Evolutionary conservation across 2,797 vertebrate genomes (phyloP), one percentile per base, ranked within the genome.

Genomic region (Crypturellus tataupa): DNA sequence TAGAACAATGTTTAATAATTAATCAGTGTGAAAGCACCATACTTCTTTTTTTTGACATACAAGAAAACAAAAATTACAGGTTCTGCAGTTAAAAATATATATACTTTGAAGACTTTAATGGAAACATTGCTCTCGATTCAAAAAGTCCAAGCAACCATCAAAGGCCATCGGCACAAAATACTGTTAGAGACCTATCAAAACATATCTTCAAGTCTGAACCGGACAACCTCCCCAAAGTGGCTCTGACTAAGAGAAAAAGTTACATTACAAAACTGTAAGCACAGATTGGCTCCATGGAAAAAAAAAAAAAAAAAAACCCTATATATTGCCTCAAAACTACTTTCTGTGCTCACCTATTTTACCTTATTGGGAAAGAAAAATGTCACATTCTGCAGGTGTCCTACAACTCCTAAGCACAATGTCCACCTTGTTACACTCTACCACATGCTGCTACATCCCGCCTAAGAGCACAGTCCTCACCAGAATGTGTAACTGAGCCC

Each of bases 41-140:
- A 5, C 3, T 39, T 71, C 10, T 90, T 40, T 69, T 69, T 92
- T 17, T 59, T 90, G n/a, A 73, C 64, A 31, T n/a, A 73, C 2
- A 69, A 72, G 59, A 81, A 92, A 80, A 62, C 5, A 79, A 12
- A 93, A 91, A 63, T n/a, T 37, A 33, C 12, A 39, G 75, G 9
- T 6, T 67, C 56, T 81, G 20, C 12, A 60, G 73, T 68, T 60
- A 39, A 69, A 89, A 1, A 0, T 1, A n/a, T 1, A n/a, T 15
- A 63, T 15, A 40, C 5, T 87, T 91, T 55, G 51, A 73, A 69
- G 33, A 83, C 14, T 89, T 67, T 5, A 24, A 27, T 58, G 51
- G 47, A 39, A 53, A 53, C 20, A 39, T 9, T 53, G 25, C 20
- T 75, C 29, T 18, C 68, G 8, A 13, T 75, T 88, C 80, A 84